Base-by-base conservation (phyloP, 2,113 vertebrate species). In the Sturnira hondurensis region DNA sequence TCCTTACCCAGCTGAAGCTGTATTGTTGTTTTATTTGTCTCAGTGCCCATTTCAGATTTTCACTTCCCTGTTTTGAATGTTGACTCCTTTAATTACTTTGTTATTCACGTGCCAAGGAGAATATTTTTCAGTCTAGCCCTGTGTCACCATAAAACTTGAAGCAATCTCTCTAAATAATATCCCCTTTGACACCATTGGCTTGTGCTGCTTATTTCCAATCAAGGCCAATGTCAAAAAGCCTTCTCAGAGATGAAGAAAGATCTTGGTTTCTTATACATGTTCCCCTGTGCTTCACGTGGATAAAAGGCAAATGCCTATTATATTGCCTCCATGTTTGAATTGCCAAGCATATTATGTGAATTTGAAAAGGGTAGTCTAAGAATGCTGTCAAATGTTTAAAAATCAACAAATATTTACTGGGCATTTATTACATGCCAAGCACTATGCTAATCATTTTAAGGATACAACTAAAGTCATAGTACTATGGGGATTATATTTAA, bases 61-160 rank as follows among this genome's bases (percentile, higher is more conserved):
- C 38, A 61, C 78, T 96, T 96, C 73, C 82, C 85, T 94, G 70
- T 96, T 97, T 95, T 96, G 84, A 97, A 96, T 95, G 71, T 96
- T 90, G 92, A 78, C 77, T 97, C 71, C 71, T 89, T 96, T 97
- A 95, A 97, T 96, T 92, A 93, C 76, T 68, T 94, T 93, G 86
- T 93, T 93, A 92, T 65, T 67, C 47, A 82, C 76, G 96, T 93
- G 89, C 93, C 93, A 97, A 97, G 87, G 83, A 95, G 96, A 97
- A 73, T 94, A 82, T 94, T 96, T 97, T 96, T 96, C 71, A 92
- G 54, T 92, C 92, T 94, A 91, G 56, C 54, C 43, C 68, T 86
- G 77, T 82, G 73, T 86, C 78, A 54, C 86, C 87, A 17, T 78
- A 96, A 97, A 96, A 89, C 84, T 63, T 63, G 28, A 90, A 95